A percentile compares a stretch with the other conserved stretches of the same genome.
Evolutionary conservation across 2,797 vertebrate genomes (phyloP).

Genomic region (Cheirogaleus major): DNA sequence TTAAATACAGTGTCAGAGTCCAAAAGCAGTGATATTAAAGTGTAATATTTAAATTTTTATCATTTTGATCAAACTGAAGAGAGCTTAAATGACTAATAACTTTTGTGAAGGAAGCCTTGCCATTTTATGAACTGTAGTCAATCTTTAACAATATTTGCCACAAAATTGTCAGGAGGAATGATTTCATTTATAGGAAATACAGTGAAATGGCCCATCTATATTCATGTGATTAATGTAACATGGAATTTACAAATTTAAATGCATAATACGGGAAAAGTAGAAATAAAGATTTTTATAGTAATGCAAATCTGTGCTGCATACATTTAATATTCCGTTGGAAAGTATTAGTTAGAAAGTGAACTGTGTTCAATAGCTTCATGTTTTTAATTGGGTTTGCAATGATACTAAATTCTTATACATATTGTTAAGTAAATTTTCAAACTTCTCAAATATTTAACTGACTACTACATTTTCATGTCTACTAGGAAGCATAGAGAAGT

Average conservation of each 20-base stretch:
- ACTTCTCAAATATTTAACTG: slow-evolving; percentile 56
- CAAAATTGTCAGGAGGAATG: slow-evolving; percentile 18
- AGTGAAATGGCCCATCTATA: slow-evolving; percentile 53
- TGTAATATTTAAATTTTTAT: slow-evolving; percentile 36
- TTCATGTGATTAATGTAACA: slow-evolving; percentile 70
- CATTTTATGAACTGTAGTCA: slow-evolving; percentile 51
- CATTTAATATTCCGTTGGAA: slow-evolving; percentile 45
- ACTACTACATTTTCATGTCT: slow-evolving; percentile 6
- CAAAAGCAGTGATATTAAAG: slow-evolving; percentile 41
- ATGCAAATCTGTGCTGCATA: slow-evolving; percentile 44
- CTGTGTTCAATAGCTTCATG: slow-evolving; percentile 48
- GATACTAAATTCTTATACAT: slow-evolving; percentile 43
- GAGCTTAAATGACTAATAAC: background rate
- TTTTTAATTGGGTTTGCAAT: slow-evolving; percentile 51
- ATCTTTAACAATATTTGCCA: slow-evolving; percentile 39
- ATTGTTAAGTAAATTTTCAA: slow-evolving; percentile 48
- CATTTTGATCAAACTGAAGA: slow-evolving; percentile 47
- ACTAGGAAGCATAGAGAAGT: background rate
- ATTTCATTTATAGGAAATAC: slow-evolving; percentile 30
- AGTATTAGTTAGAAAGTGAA: slow-evolving; percentile 37
- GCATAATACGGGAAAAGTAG: slow-evolving; percentile 39
- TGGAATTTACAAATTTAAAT: slow-evolving; percentile 68
- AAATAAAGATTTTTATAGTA: slow-evolving; percentile 68
- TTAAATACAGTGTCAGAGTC: slow-evolving; percentile 53
- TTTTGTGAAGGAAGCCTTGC: background rate